Percentiles rank a stretch among this genome's conserved stretches.
phyloP scores from a whole-genome alignment of 2,888 invertebrate genomes.

The Drosophila merina region DNA sequence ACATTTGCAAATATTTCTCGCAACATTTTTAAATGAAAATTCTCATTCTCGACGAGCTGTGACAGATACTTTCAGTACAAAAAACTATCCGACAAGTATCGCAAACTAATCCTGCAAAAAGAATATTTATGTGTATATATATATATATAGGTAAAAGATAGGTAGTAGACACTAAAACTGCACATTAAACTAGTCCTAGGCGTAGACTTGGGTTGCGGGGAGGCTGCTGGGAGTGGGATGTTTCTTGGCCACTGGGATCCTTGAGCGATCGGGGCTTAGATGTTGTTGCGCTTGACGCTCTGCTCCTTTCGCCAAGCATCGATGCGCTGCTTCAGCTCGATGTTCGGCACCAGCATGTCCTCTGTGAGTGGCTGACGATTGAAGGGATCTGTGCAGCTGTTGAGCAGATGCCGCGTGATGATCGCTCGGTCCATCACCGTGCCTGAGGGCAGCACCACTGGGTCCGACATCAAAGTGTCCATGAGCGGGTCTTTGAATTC shows the following conservation, averaged over 20 bases:
- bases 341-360: conserved; percentile 95
- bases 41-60: conserved; percentile 6
- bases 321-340: conserved; percentile 94
- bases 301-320: conserved; percentile 94
- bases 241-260: background rate
- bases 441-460: conserved; percentile 95
- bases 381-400: conserved; percentile 99
- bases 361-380: conserved; percentile 97
- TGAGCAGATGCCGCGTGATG: conserved; percentile 96
- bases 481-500: conserved; percentile 98
- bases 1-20: conserved; percentile 24
- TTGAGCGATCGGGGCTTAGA: conserved; percentile 61
- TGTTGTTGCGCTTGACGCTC: conserved; percentile 83
- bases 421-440: conserved; percentile 97
- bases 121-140: conserved; percentile 30
- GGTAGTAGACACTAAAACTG: conserved; percentile 63
- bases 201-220: conserved; percentile 14
- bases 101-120: conserved; percentile 29
- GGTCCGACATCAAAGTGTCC: conserved; percentile 98
- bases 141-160: conserved; percentile 51
- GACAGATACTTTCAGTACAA: background rate
- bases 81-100: background rate
- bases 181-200: conserved; percentile 65
- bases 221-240: background rate
- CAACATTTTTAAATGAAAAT: conserved; percentile 16